Evolutionary conservation across 1,140 invertebrate genomes (phyloP).

Genomic region (Pachyrhynchus sulphureomaculatus): DNA sequence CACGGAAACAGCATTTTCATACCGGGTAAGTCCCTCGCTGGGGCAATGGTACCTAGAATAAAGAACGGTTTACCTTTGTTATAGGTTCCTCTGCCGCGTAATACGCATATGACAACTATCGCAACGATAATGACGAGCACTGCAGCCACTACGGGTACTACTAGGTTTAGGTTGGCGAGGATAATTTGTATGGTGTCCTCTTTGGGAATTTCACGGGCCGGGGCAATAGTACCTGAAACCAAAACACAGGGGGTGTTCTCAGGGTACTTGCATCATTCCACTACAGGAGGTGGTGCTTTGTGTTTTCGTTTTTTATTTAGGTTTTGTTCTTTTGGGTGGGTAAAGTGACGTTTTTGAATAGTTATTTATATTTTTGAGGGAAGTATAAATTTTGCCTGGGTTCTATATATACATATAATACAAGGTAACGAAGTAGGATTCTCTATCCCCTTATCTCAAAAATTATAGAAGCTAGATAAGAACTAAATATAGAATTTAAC

Average conservation of each 20-base stretch:
- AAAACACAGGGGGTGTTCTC: conserved; percentile 42
- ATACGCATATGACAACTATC: conserved; percentile 87
- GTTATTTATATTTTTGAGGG: no score
- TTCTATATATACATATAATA: no score
- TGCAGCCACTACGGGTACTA: conserved; percentile 90
- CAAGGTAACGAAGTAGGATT: no score
- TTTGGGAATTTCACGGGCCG: conserved; percentile 80
- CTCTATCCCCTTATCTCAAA: no score
- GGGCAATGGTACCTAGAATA: conserved; percentile 73
- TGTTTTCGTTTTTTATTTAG: conserved; percentile 4
- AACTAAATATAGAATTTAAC: no score
- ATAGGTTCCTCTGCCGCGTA: conserved; percentile 76
- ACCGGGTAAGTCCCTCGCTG: conserved; percentile 63
- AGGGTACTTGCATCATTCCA: conserved; percentile 24
- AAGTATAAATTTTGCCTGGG: no score
- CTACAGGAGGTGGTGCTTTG: conserved; percentile 7
- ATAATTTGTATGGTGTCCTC: conserved; percentile 82
- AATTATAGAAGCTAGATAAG: no score
- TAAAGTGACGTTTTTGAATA: background rate
- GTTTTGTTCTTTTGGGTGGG: background rate
- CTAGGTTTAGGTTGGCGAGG: conserved; percentile 86
- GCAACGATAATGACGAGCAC: conserved; percentile 88
- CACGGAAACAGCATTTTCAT: conserved; percentile 69
- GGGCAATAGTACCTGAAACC: conserved; percentile 91
- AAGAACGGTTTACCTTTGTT: conserved; percentile 72